Conservation (phyloP, 2,797 vertebrate species). For the Myotis daubentonii region DNA sequence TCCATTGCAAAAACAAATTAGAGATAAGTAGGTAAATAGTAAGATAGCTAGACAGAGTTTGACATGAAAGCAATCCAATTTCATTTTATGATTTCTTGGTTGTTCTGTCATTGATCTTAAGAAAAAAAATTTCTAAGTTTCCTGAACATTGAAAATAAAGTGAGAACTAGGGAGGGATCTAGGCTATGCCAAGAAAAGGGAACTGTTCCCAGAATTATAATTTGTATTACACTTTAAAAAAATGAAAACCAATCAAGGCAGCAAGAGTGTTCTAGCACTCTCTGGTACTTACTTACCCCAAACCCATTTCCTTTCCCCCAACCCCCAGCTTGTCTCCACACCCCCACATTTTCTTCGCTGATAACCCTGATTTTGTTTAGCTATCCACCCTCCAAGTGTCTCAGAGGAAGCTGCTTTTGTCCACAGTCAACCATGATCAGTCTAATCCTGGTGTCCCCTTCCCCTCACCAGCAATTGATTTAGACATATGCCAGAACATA, state of each 20-base stretch:
- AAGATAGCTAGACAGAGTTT: not conserved
- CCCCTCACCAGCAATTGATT: not conserved
- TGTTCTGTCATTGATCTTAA: not conserved
- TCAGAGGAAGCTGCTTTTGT: not conserved
- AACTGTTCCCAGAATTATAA: not conserved
- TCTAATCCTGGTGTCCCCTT: not conserved
- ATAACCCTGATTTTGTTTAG: not conserved
- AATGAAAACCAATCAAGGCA: not conserved
- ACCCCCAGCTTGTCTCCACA: not conserved
- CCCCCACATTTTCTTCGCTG: not conserved
- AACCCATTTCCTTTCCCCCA: not conserved
- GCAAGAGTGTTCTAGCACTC: not conserved
- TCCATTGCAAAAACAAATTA: not conserved
- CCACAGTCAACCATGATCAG: not conserved
- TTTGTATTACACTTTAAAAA: slow-evolving; percentile 14
- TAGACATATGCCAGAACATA: not conserved
- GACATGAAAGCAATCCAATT: not conserved
- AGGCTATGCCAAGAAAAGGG: not conserved
- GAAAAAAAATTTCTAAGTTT: not conserved
- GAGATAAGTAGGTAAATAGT: not conserved
- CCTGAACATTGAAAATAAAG: not conserved
- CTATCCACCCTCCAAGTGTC: not conserved
- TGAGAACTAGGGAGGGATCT: not conserved
- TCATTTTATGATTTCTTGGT: not conserved
- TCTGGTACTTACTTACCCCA: not conserved